phyloP scores from a whole-genome alignment of 2,797 vertebrate species.

The Moxostoma hubbsi region DNA sequence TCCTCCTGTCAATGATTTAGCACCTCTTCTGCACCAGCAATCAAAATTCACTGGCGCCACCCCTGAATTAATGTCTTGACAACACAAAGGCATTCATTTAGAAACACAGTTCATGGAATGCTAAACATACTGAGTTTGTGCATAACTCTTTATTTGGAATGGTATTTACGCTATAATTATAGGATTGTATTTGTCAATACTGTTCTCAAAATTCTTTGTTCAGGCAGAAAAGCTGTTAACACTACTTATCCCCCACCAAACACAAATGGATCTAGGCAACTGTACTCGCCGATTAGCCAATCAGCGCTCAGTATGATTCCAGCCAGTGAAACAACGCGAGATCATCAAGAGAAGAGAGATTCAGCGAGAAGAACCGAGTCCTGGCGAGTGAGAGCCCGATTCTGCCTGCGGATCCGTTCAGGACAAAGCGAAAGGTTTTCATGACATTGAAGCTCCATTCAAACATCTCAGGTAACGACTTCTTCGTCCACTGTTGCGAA shows the following conservation, averaged over 20 bases:
- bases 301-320: constrained; percentile 37
- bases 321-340: constrained; percentile 39
- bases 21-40: no score
- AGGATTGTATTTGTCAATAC: background rate
- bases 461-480: constrained; percentile 48
- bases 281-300: constrained; percentile 36
- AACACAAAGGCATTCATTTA: no score
- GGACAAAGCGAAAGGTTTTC: constrained; percentile 38
- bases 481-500: background rate
- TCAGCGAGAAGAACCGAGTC: constrained; percentile 9
- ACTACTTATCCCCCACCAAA: no score
- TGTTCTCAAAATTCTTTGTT: background rate
- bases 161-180: no score
- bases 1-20: no score
- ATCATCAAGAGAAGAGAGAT: constrained; percentile 31
- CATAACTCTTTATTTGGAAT: background rate
- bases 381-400: constrained; percentile 10
- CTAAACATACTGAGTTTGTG: background rate
- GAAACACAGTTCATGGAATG: no score
- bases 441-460: constrained; percentile 49
- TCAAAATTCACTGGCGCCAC: no score
- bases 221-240: no score
- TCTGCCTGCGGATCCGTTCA: constrained; percentile 1
- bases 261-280: background rate
- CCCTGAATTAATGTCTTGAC: no score